A percentile compares a stretch with the other conserved stretches of the same genome.
phyloP scores from a whole-genome alignment of 2,888 invertebrate species.

The Aphelenchoides bicaudatus region DNA sequence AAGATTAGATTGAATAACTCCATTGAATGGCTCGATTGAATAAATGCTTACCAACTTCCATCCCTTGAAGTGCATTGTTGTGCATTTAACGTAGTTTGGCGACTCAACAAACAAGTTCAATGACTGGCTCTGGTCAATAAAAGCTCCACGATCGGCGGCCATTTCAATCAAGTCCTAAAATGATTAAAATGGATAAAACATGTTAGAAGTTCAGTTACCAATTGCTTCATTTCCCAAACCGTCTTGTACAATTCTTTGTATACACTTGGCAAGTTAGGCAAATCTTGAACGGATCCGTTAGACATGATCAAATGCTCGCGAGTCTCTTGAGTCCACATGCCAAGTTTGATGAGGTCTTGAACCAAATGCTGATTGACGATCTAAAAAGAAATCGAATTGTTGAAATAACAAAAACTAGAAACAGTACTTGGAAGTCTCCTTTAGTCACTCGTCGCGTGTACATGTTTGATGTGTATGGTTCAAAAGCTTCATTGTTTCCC shows the following conservation, averaged over 20 bases:
- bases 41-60: constrained; percentile 73
- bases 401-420: not conserved
- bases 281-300: constrained; percentile 80
- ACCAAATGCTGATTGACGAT: constrained; percentile 92
- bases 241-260: constrained; percentile 65
- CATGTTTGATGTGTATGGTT: constrained; percentile 95
- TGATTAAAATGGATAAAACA: too few relatives aligned
- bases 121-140: constrained; percentile 96
- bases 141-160: constrained; percentile 95
- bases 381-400: constrained; percentile 10
- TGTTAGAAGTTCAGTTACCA: too few relatives aligned
- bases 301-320: constrained; percentile 85
- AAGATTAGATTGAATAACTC: too few relatives aligned
- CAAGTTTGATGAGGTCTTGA: constrained; percentile 81
- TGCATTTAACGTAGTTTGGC: constrained; percentile 84
- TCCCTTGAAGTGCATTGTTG: constrained; percentile 95
- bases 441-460: constrained; percentile 87
- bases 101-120: constrained; percentile 93
- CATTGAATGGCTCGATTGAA: not conserved
- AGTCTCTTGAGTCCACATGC: constrained; percentile 90
- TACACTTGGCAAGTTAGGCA: constrained; percentile 55
- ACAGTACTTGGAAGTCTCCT: constrained; percentile 65
- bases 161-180: constrained; percentile 84
- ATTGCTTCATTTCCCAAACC: constrained; percentile 69
- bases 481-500: constrained; percentile 95